Base-by-base conservation (phyloP, 2,797 vertebrate species). In the Erithacus rubecula region DNA sequence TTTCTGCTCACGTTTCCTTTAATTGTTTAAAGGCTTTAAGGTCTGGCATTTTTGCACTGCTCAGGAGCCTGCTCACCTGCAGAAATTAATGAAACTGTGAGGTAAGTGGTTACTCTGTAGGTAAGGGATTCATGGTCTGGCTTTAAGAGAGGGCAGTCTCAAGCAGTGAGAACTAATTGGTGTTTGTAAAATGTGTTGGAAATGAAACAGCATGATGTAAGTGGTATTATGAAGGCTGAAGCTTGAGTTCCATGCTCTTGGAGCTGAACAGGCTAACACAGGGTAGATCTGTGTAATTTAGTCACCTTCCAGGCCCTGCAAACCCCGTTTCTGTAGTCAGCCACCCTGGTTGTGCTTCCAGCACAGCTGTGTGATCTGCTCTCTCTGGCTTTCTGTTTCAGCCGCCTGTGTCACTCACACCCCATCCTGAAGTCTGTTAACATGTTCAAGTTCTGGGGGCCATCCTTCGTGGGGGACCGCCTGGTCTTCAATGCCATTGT, bases 361-460 rank as follows among this genome's bases (percentile, higher is more conserved):
- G 43, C 18, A 19, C 4, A 3, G 4, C 43, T 60, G 12, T 55
- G 7, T 53, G 18, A 32, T 90, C 49, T 72, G 18, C 37, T 87
- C 23, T 83, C 36, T 84, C 39, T 47, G 36, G 21, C 22, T 74
- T 74, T 71, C 21, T 56, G 87, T 82, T 75, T 27, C 89, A 98
- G 98, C 69, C 96, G 92, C 34, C 97, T 98, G 20, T 98, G 97
- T 76, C 58, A 0, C 23, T 96, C 89, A 0, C 96, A 97, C 46
- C 96, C 97, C 7, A 10, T 96, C 77, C 87, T 98, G 76, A 98
- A 97, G 86, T 97, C 98, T 0, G 97, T 98, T 39, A 97, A 98
- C 64, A 98, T 98, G 97, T 98, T 98, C 90, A 98, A 98, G 65
- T 98, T 98, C 85, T 97, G 97, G 92, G 98, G 98, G 27, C 97